Base-by-base conservation (phyloP, 2,113 vertebrate genomes). In the Istiophorus platypterus region DNA sequence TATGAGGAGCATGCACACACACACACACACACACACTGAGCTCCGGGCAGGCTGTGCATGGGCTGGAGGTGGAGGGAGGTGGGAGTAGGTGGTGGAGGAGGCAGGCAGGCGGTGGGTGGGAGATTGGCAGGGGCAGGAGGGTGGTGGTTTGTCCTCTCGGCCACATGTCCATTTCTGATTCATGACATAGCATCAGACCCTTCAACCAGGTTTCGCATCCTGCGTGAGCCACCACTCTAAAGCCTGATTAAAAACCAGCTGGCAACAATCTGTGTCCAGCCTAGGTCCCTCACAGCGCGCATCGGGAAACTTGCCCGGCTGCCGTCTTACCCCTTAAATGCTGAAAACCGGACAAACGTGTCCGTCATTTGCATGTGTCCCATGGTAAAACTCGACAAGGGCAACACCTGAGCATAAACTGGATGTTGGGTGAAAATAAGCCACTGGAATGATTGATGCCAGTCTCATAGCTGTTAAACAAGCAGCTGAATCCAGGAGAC, bases 121-220 rank as follows among this genome's bases (percentile, higher is more conserved):
- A 22, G 51, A 80, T 49, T 20, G 3, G 20, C 13, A 20, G 37
- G 20, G 17, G 22, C 27, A 14, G 56, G 0, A 1, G 52, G n/a
- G 56, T 31, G 41, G 17, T 22, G 41, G 17, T 29, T 20, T 72
- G 80, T 83, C 52, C 75, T 85, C 82, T 86, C 85, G 88, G 91
- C 88, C 86, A 87, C 52, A 67, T 85, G 88, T 92, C 92, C 91
- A 92, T 95, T 96, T 95, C 96, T 95, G 92, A 93, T 71, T 89
- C 84, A 41, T 59, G 61, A 73, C 65, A 15, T 42, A 66, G 79
- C 78, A 81, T 87, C 73, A 37, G 76, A 83, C 78, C 80, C 81
- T 59, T 75, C 22, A 81, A 72, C 37, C 78, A 81, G 80, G 7
- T 52, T 74, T 89, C 71, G 81, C 74, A 59, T 80, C 45, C 72